Percentiles rank a stretch among this genome's conserved stretches.
Conservation (phyloP, 2,113 vertebrate species). For the Brachyistius frenatus region DNA sequence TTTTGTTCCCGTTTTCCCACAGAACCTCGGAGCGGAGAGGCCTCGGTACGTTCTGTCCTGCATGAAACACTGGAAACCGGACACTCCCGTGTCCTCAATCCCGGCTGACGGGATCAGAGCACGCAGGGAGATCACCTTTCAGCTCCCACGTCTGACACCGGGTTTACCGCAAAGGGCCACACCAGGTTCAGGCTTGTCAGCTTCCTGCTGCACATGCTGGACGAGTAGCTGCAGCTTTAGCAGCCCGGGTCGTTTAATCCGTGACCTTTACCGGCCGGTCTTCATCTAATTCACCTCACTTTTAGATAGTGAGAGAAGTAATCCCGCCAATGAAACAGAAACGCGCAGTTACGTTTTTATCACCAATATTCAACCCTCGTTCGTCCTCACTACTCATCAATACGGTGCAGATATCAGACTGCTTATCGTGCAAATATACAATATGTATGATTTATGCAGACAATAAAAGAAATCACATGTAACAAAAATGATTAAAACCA, state of each 20-base stretch:
- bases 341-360: background rate
- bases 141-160: slow-evolving; percentile 48
- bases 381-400: too few species aligned
- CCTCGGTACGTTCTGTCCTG: slow-evolving; percentile 40
- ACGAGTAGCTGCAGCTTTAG: slow-evolving; percentile 14
- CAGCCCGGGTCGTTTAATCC: slow-evolving; percentile 22
- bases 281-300: slow-evolving; percentile 1
- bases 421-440: too few species aligned
- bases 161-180: slow-evolving; percentile 42
- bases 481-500: too few species aligned
- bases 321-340: background rate
- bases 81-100: slow-evolving; percentile 53
- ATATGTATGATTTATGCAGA: too few species aligned
- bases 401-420: too few species aligned
- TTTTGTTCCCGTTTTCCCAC: slow-evolving; percentile 72
- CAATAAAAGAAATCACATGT: too few species aligned
- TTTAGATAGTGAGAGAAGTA: background rate
- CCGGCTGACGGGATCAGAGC: slow-evolving; percentile 32
- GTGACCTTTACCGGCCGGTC: slow-evolving; percentile 4
- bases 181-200: slow-evolving; percentile 43
- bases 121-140: slow-evolving; percentile 58
- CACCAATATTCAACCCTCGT: background rate
- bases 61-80: slow-evolving; percentile 62
- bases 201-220: background rate
- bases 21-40: slow-evolving; percentile 31